Percentiles rank a stretch among this genome's conserved stretches.
Evolutionary conservation across 2,113 vertebrate genomes (phyloP).

Genomic region (Microcebus jonahi): DNA sequence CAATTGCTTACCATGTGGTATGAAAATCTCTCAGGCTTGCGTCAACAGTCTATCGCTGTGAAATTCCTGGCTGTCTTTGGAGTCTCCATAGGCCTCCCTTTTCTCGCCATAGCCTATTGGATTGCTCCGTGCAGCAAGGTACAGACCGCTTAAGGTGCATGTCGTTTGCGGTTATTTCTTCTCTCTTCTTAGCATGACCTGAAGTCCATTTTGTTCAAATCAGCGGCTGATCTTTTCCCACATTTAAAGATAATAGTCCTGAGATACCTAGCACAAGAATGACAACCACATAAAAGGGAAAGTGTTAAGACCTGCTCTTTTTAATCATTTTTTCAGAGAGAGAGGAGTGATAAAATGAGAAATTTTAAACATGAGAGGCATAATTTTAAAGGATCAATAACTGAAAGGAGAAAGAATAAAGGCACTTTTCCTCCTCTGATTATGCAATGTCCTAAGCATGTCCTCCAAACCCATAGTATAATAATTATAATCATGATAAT

Average conservation of each 20-base stretch:
- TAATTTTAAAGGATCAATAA: background rate
- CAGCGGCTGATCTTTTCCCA: background rate
- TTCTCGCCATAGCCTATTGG: conserved; percentile 98
- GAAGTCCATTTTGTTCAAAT: background rate
- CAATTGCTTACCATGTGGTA: conserved; percentile 98
- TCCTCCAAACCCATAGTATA: background rate
- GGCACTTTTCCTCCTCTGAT: background rate
- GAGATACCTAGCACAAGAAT: background rate
- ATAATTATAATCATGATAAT: background rate
- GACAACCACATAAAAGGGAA: background rate
- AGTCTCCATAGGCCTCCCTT: conserved; percentile 95
- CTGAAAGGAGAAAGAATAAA: background rate
- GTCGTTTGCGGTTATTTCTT: background rate
- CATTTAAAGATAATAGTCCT: background rate
- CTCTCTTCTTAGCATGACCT: conserved; percentile 21
- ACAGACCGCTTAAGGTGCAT: conserved; percentile 75
- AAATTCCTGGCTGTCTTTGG: conserved; percentile 97
- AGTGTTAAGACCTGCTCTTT: conserved; percentile 6
- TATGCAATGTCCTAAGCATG: background rate
- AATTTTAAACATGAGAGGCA: background rate
- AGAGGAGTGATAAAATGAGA: background rate
- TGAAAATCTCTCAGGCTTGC: conserved; percentile 95
- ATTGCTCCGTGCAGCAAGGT: conserved; percentile 98
- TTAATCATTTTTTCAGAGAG: background rate
- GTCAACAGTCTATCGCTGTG: conserved; percentile 96